A percentile compares a stretch with the other conserved stretches of the same genome.
Evolutionary conservation across 1,140 invertebrate genomes (phyloP).

Genomic region (Cherax quadricarinatus): DNA sequence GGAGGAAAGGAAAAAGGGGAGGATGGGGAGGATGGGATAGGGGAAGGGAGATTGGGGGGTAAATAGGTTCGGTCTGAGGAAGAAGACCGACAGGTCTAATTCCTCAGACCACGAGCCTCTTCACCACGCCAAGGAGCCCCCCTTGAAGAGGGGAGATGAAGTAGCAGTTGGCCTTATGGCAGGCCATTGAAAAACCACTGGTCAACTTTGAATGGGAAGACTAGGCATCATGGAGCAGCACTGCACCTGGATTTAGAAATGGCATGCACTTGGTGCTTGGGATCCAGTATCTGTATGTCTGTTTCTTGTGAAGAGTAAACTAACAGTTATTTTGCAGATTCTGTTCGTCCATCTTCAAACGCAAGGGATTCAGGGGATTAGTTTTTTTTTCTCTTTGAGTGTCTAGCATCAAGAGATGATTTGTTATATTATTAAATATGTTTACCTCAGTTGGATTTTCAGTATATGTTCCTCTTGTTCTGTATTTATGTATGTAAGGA

Average conservation of each 20-base stretch:
- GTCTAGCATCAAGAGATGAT: slow-evolving; percentile 37
- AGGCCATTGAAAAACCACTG: no score
- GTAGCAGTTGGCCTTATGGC: no score
- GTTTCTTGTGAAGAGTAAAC: slow-evolving; percentile 36
- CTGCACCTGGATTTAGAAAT: background rate
- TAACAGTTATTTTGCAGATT: slow-evolving; percentile 14
- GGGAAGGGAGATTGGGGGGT: no score
- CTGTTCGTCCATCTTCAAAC: slow-evolving; percentile 10
- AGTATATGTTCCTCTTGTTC: background rate
- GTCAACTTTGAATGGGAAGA: no score
- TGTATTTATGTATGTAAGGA: slow-evolving; percentile 22
- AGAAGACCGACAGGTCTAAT: no score
- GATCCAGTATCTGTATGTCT: slow-evolving; percentile 32
- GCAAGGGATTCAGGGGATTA: slow-evolving; percentile 1
- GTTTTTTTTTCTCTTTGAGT: slow-evolving; percentile 4
- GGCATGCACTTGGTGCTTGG: slow-evolving; percentile 37
- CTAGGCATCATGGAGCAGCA: no score
- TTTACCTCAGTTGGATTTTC: background rate
- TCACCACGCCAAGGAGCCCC: no score
- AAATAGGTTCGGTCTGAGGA: no score
- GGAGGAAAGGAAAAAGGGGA: no score
- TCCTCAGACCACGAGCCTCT: no score
- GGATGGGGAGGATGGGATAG: no score
- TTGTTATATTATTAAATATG: slow-evolving; percentile 1
- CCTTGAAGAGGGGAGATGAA: no score